Evolutionary conservation across 92 coral and sea anemone genomes (phyloP).

Genomic region (Parazoanthus atlanticus): DNA sequence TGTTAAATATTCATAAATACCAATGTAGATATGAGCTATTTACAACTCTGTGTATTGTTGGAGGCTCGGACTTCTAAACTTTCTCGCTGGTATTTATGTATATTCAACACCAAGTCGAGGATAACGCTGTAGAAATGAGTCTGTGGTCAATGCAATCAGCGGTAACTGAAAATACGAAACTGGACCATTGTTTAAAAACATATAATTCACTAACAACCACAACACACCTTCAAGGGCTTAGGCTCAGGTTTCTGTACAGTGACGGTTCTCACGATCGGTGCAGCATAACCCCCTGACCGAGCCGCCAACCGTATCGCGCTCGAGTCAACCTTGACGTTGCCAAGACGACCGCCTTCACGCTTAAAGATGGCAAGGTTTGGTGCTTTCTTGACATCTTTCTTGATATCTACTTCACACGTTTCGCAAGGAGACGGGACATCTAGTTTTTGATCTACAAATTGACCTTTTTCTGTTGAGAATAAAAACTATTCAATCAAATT

Average conservation of each 20-base stretch:
- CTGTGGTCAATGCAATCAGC: no score
- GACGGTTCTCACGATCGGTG: constrained; percentile 65
- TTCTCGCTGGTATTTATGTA: no score
- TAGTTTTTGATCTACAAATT: constrained; percentile 24
- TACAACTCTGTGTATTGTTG: no score
- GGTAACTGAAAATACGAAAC: no score
- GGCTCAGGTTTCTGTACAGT: constrained; percentile 56
- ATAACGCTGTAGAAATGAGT: no score
- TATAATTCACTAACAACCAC: no score
- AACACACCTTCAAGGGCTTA: constrained; percentile 64
- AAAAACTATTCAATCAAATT: no score
- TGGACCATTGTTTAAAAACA: no score
- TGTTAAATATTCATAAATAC: no score
- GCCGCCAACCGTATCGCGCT: constrained; percentile 54
- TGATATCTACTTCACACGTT: constrained; percentile 51
- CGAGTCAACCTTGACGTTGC: constrained; percentile 71
- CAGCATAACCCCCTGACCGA: constrained; percentile 81
- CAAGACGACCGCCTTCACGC: constrained; percentile 73
- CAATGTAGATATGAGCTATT: no score
- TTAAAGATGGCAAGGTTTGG: constrained; percentile 62
- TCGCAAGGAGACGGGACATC: constrained; percentile 46
- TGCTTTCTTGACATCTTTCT: constrained; percentile 55
- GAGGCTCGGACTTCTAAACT: no score
- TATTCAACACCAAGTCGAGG: no score
- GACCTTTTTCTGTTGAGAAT: constrained; percentile 27